phyloP scores from a whole-genome alignment of 1,140 invertebrate genomes.

The Odontomachus brunneus region DNA sequence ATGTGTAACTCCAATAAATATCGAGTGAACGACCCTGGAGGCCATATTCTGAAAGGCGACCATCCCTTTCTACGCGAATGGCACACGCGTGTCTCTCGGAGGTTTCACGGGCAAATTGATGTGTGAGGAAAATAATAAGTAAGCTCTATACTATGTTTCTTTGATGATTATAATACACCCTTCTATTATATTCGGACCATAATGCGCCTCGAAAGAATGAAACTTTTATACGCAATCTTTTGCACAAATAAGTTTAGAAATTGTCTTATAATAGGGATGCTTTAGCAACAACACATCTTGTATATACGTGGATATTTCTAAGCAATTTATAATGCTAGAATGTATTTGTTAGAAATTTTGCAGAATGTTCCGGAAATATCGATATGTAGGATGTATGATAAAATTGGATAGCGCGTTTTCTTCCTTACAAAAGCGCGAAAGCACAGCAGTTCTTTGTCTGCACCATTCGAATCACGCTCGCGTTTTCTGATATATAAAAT shows the following conservation, averaged over 20 bases:
- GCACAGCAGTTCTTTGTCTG: not conserved
- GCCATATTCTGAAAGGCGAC: slow-evolving; percentile 37
- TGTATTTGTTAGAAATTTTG: too few species aligned
- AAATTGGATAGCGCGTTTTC: not conserved
- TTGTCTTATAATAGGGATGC: too few species aligned
- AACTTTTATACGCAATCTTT: too few species aligned
- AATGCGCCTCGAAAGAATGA: too few species aligned
- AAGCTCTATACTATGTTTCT: not conserved
- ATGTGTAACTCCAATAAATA: slow-evolving; percentile 78
- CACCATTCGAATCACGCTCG: slow-evolving; percentile 18
- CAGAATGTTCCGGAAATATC: not conserved
- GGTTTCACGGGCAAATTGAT: not conserved
- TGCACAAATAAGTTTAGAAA: too few species aligned
- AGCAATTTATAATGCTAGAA: too few species aligned
- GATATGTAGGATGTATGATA: not conserved
- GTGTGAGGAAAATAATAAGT: slow-evolving; percentile 12
- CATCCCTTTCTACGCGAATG: slow-evolving; percentile 68
- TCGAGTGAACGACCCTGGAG: slow-evolving; percentile 67
- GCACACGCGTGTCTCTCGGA: not conserved
- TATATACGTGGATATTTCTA: too few species aligned
- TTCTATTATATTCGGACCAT: not conserved
- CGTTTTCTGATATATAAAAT: slow-evolving; percentile 17
- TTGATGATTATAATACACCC: not conserved
- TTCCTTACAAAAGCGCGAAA: slow-evolving; percentile 4
- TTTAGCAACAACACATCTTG: too few species aligned